Conservation (phyloP, 2,113 vertebrate species). For the Tretioscincus oriximinensis region DNA sequence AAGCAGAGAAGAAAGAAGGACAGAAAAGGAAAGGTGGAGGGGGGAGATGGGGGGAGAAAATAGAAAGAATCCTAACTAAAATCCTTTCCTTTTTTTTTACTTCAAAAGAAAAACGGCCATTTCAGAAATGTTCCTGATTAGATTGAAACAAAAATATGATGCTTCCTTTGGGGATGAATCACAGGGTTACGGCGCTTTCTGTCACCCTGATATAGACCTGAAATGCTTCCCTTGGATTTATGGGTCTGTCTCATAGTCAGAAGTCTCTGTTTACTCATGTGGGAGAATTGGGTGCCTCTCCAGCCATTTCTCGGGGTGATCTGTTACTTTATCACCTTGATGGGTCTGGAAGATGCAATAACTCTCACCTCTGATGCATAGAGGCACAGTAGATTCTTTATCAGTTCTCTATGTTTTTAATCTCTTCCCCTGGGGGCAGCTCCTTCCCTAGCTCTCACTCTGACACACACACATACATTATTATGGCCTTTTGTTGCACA, state of each 20-base stretch:
- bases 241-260: conserved; percentile 57
- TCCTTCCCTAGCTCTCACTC: conserved; percentile 45
- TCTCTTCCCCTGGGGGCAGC: conserved; percentile 55
- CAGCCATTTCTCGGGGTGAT: conserved; percentile 55
- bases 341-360: conserved; percentile 70
- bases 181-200: conserved; percentile 66
- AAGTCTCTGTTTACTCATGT: conserved; percentile 69
- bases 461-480: conserved; percentile 14
- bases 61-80: conserved; percentile 33
- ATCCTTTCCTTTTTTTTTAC: conserved; percentile 59
- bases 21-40: no score
- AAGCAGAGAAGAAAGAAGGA: no score
- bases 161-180: conserved; percentile 72
- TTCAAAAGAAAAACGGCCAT: conserved; percentile 76
- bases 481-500: background rate
- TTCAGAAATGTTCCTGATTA: conserved; percentile 74
- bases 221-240: conserved; percentile 75
- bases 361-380: conserved; percentile 68
- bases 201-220: conserved; percentile 75
- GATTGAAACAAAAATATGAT: conserved; percentile 73
- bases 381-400: conserved; percentile 64
- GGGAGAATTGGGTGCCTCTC: conserved; percentile 62
- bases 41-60: no score
- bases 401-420: conserved; percentile 65
- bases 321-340: conserved; percentile 73